Evolutionary conservation across 1,140 invertebrate species (phyloP), one percentile per base, ranked within the genome.

Genomic region (Pectinophora gossypiella): DNA sequence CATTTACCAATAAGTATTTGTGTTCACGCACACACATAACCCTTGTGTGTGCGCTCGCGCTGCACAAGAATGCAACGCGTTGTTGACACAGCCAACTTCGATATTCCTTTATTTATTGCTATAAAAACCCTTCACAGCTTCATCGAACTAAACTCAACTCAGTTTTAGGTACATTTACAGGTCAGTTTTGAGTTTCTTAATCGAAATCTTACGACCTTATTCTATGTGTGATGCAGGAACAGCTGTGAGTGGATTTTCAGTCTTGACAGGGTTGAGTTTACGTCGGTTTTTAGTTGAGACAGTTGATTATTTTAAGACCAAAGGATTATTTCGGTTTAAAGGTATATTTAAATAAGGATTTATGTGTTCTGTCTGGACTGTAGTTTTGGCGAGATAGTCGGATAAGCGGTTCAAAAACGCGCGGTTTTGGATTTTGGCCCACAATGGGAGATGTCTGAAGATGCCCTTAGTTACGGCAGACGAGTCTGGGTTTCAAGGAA

Each of bases 81-180:
- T 86, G 83, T 86, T 86, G 83, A 86, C 83, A 86, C 83, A 81
- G 72, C 75, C 77, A 85, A 81, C 76, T 86, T 86, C 80, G 83
- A 84, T 86, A 84, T 84, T 84, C 78, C 80, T 86, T 86, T 86
- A 86, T 86, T 86, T 86, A 86, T 86, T 78, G 71, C 83, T 83
- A 84, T 81, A 82, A 84, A 85, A 83, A 79, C 76, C 75, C 68
- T 72, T 79, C 35, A 51, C n/a, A 35, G 6, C 13, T 2, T 4
- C 47, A 43, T 18, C 9, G 1, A 74, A 49, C n/a, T 16, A 40
- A 50, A 23, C 19, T 42, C 13, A 19, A 40, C 35, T 15, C 7
- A 40, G 16, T 1, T n/a, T n/a, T n/a, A 40, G n/a, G 7, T 40
- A 15, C 16, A 16, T 1, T 2, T 40, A 40, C 6, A 40, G 36